phyloP scores from a whole-genome alignment of 2,113 vertebrate species.

The Chaetodon auriga region DNA sequence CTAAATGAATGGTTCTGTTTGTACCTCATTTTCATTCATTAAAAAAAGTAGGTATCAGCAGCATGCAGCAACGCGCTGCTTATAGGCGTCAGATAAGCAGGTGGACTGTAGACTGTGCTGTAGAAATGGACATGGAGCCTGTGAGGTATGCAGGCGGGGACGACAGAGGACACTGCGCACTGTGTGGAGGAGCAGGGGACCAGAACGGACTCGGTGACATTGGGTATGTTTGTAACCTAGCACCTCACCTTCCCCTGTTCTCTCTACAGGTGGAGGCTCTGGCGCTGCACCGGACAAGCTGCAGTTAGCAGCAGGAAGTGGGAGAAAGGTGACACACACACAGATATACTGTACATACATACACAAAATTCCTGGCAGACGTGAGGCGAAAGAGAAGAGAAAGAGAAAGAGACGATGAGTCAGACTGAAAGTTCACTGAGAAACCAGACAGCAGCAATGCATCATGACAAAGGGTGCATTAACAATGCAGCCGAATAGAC shows the following conservation, averaged over 20 bases:
- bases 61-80: neutral
- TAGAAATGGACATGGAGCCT: neutral
- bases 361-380: conserved; percentile 2
- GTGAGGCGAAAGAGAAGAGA: neutral
- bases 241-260: conserved; percentile 54
- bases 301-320: conserved; percentile 68
- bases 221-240: conserved; percentile 67
- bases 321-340: conserved; percentile 56
- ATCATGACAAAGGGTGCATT: neutral
- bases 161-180: conserved; percentile 33
- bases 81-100: neutral
- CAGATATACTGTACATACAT: neutral
- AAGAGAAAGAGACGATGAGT: conserved; percentile 1
- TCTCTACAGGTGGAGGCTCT: conserved; percentile 53
- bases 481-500: neutral
- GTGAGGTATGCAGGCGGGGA: conserved; percentile 16
- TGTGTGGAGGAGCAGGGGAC: conserved; percentile 28
- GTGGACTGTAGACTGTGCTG: neutral
- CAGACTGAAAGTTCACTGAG: neutral
- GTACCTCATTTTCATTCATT: neutral
- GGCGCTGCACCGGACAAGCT: conserved; percentile 24
- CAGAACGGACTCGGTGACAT: conserved; percentile 51
- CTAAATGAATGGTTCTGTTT: neutral
- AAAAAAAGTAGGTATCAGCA: no score
- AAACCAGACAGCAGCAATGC: neutral